These are phyloP conservation scores for Frankliniella intonsa DNA, from an alignment of 2,888 invertebrate species.

Conservation along the genomic window DNA sequence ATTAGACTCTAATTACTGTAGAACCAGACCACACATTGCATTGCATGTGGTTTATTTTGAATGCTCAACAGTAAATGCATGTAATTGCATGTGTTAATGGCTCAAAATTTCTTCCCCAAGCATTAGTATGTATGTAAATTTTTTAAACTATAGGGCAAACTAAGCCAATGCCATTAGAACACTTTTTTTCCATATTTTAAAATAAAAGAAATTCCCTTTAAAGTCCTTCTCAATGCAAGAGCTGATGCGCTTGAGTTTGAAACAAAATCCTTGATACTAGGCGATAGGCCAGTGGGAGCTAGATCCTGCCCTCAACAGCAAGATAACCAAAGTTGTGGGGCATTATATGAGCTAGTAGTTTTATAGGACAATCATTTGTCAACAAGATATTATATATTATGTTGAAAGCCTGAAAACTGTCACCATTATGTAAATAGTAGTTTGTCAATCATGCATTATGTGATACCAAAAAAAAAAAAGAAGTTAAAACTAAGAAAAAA, in stretches of 20 bases:
- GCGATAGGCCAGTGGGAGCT: neutral
- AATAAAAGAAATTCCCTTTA: neutral
- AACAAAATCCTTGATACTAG: neutral
- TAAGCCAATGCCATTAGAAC: too few relatives aligned
- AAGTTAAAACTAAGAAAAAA: neutral
- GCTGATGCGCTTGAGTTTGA: neutral
- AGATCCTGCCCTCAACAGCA: neutral
- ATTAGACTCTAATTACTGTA: too few relatives aligned
- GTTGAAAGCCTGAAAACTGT: neutral
- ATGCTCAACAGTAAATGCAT: too few relatives aligned
- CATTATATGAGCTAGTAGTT: neutral
- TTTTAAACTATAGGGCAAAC: too few relatives aligned
- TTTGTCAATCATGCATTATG: neutral
- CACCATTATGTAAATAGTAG: constrained; percentile 3
- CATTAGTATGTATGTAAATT: too few relatives aligned
- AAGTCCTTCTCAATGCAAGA: neutral
- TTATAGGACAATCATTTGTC: constrained; percentile 1
- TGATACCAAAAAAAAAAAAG: neutral
- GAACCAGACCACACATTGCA: too few relatives aligned
- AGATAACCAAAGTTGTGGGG: neutral
- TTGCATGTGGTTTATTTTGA: too few relatives aligned
- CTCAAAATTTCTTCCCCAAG: too few relatives aligned
- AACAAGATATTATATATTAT: neutral
- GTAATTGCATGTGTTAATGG: too few relatives aligned
- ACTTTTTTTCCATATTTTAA: neutral